phyloP scores from a whole-genome alignment of 64 coral and sea anemone genomes.

The Dendrophyllia cribrosa region DNA sequence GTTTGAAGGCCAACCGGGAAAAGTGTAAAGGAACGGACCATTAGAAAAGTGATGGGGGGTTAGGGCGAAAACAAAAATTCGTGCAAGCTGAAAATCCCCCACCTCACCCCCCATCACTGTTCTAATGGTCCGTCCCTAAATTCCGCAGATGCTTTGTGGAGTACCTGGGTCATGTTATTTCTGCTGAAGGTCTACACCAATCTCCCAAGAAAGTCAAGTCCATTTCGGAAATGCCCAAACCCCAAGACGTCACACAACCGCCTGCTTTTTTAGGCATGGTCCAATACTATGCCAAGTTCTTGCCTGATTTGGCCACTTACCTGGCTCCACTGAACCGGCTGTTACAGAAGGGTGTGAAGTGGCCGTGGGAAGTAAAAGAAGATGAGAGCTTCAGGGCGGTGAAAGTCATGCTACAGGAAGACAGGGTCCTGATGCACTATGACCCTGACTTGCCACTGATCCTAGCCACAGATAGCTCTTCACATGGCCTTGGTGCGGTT shows the following conservation, averaged over 20 bases:
- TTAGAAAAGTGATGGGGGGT: too few species aligned
- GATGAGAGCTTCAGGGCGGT: background rate
- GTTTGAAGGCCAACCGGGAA: slow-evolving; percentile 33
- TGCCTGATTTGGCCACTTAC: background rate
- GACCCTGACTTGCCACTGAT: background rate
- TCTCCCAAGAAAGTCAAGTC: slow-evolving; percentile 47
- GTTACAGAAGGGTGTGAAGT: slow-evolving; percentile 9
- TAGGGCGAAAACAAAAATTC: too few species aligned
- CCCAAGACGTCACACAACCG: slow-evolving; percentile 21
- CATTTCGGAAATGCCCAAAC: background rate
- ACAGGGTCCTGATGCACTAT: background rate
- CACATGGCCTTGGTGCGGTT: slow-evolving; percentile 32
- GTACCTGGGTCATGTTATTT: slow-evolving; percentile 43
- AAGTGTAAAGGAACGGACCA: too few species aligned
- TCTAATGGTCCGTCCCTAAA: too few species aligned
- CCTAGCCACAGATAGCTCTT: slow-evolving; percentile 23
- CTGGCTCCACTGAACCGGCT: background rate
- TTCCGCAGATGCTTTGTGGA: slow-evolving; percentile 29
- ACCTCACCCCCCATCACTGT: too few species aligned
- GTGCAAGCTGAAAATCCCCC: too few species aligned
- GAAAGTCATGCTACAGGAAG: background rate
- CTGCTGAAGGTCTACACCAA: slow-evolving; percentile 17
- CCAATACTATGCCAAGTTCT: slow-evolving; percentile 37
- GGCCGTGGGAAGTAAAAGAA: background rate
- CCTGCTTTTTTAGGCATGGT: slow-evolving; percentile 29